Evolutionary conservation across 2,888 invertebrate species (phyloP).

Genomic region (Selenia dentaria): DNA sequence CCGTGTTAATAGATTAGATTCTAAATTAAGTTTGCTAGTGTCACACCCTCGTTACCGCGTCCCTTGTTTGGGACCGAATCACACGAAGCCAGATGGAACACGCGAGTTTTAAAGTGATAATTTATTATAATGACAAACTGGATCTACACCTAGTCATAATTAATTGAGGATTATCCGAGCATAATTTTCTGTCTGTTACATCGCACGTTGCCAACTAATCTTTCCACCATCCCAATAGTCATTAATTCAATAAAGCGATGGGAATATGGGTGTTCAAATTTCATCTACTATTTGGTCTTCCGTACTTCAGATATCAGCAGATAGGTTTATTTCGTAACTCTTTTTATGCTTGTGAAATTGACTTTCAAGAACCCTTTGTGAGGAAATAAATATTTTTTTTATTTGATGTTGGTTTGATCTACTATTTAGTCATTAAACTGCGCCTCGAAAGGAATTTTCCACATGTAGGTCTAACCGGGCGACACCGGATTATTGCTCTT

Average conservation of each 20-base stretch:
- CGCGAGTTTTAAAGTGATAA: constrained; percentile 49
- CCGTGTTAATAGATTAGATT: constrained; percentile 60
- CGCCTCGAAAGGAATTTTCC: too few species aligned
- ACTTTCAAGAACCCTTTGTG: too few species aligned
- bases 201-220: constrained; percentile 19
- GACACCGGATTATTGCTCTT: too few species aligned
- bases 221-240: constrained; percentile 17
- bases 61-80: constrained; percentile 39
- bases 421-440: too few species aligned
- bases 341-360: too few species aligned
- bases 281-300: constrained; percentile 26
- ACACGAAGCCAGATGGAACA: constrained; percentile 47
- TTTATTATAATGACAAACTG: constrained; percentile 49
- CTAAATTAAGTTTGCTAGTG: constrained; percentile 60
- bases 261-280: constrained; percentile 18
- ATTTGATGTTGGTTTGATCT: too few species aligned
- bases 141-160: constrained; percentile 49
- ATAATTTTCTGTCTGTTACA: constrained; percentile 36
- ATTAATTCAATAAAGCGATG: constrained; percentile 26
- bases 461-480: too few species aligned
- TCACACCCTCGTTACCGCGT: constrained; percentile 59
- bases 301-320: too few species aligned
- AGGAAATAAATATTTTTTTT: too few species aligned
- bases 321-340: too few species aligned
- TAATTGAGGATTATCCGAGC: constrained; percentile 49